These are phyloP conservation scores for Toxotes lorentzi DNA, from an alignment of 2,797 vertebrate species.

Conservation along the genomic window DNA sequence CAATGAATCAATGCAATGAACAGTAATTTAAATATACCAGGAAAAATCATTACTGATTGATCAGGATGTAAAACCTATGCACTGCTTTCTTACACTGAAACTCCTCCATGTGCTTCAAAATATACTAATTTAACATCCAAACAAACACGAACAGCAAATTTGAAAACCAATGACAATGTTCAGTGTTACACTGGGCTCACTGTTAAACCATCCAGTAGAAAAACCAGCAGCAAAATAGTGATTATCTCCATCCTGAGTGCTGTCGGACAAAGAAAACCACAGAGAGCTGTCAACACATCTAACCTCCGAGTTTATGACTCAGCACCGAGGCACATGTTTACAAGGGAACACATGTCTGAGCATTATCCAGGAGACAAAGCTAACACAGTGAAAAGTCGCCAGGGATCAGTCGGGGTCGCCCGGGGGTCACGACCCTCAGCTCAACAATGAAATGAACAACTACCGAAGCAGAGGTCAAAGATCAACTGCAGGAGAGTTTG, in stretches of 20 bases:
- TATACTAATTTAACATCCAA: no score
- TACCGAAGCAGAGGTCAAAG: constrained; percentile 37
- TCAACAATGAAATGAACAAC: constrained; percentile 11
- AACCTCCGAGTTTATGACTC: constrained; percentile 10
- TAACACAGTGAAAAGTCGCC: not conserved
- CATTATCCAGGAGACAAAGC: constrained; percentile 33
- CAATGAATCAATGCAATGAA: not conserved
- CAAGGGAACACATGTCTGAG: constrained; percentile 34
- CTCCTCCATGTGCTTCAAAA: no score
- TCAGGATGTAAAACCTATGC: not conserved
- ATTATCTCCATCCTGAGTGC: not conserved
- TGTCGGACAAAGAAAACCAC: constrained; percentile 8
- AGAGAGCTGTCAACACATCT: not conserved
- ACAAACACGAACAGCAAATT: not conserved
- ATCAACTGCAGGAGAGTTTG: constrained; percentile 18
- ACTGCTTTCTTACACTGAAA: no score
- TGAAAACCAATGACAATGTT: not conserved
- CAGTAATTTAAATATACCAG: not conserved
- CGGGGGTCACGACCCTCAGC: constrained; percentile 27
- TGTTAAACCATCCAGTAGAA: not conserved
- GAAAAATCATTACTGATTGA: not conserved
- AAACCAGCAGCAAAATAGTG: not conserved
- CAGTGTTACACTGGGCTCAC: not conserved
- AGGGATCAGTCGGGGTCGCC: constrained; percentile 8
- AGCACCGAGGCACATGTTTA: constrained; percentile 34